Evolutionary conservation across 2,113 vertebrate species (phyloP).

Genomic region (Coryphaenoides rupestris): DNA sequence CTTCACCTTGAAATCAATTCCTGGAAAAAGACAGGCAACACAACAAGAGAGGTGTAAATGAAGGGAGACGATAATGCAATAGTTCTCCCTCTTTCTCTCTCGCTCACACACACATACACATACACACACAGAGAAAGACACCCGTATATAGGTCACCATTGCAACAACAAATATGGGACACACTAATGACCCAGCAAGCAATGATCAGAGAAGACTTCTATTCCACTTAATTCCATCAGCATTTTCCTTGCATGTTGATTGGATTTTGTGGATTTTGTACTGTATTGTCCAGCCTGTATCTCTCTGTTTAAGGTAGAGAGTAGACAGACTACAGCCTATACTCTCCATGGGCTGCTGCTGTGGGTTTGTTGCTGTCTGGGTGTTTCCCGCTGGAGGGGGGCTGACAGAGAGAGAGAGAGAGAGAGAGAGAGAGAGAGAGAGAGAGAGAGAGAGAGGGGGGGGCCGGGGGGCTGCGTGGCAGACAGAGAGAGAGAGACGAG

Average conservation of each 20-base stretch:
- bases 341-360: too few species aligned
- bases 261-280: too few species aligned
- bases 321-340: constrained; percentile 5
- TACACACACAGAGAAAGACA: constrained; percentile 20
- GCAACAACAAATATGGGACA: constrained; percentile 43
- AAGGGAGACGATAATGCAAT: constrained; percentile 32
- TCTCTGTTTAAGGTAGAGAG: constrained; percentile 1
- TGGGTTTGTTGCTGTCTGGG: constrained; percentile 1
- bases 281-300: too few species aligned
- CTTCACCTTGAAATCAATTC: constrained; percentile 94
- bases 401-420: constrained; percentile 14
- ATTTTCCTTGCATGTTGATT: constrained; percentile 7
- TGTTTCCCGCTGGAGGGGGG: constrained; percentile 20
- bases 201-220: constrained; percentile 13
- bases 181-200: constrained; percentile 8
- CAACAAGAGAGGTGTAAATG: constrained; percentile 11
- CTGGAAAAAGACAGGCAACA: constrained; percentile 51
- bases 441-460: constrained; percentile 14
- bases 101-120: constrained; percentile 1
- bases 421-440: constrained; percentile 23
- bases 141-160: background rate
- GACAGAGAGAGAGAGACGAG: constrained; percentile 34
- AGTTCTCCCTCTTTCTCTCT: constrained; percentile 15
- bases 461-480: constrained; percentile 23
- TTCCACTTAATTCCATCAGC: constrained; percentile 4